A percentile compares a stretch with the other conserved stretches of the same genome.
Evolutionary conservation across 2,113 vertebrate genomes (phyloP).

Genomic region (Dolichotis patagonum): DNA sequence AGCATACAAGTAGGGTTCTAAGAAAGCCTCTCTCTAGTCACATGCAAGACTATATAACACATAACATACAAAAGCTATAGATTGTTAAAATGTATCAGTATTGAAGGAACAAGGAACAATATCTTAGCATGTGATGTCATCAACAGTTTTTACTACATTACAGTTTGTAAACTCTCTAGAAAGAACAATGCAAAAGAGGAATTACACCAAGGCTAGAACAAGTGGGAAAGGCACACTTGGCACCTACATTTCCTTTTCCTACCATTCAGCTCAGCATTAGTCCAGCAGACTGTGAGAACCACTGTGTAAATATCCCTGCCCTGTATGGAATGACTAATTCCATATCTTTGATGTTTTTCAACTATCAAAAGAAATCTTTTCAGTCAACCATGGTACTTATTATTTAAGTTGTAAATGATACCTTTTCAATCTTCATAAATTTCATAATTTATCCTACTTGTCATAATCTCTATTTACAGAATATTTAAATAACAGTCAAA

Average conservation of each 20-base stretch:
- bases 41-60: neutral
- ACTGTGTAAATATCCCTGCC: neutral
- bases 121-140: neutral
- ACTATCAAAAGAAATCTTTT: slow-evolving; percentile 46
- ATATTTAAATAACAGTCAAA: slow-evolving; percentile 62
- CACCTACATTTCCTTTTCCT: neutral
- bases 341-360: slow-evolving; percentile 1
- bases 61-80: neutral
- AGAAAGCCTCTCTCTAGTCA: neutral
- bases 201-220: neutral
- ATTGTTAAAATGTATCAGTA: neutral
- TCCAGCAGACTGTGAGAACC: neutral
- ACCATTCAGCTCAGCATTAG: neutral
- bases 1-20: neutral
- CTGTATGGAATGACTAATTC: neutral
- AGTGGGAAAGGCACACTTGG: neutral
- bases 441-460: slow-evolving; percentile 70
- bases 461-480: slow-evolving; percentile 73
- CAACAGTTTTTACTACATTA: neutral
- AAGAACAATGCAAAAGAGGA: neutral
- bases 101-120: neutral
- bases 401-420: slow-evolving; percentile 72
- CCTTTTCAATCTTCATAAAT: slow-evolving; percentile 61
- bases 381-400: slow-evolving; percentile 7
- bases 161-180: neutral